Percentiles rank a stretch among this genome's conserved stretches.
Conservation (phyloP, 2,113 vertebrate species). For the Myodes glareolus region DNA sequence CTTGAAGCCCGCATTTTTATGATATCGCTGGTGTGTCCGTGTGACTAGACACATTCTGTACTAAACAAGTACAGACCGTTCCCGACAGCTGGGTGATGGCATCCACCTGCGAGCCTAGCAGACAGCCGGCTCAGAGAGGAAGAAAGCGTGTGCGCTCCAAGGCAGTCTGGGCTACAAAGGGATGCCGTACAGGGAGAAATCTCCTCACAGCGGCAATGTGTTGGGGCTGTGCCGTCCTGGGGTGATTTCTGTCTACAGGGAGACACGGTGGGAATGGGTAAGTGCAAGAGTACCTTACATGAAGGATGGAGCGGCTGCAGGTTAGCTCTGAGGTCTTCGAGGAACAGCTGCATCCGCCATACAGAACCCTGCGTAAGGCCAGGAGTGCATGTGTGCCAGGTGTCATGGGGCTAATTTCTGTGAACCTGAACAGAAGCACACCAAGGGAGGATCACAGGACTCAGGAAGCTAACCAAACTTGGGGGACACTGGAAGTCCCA, state of each 20-base stretch:
- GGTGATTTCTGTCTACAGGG: background rate
- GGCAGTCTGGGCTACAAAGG: background rate
- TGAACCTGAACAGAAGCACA: background rate
- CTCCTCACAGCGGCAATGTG: background rate
- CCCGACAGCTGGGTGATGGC: background rate
- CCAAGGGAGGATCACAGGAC: background rate
- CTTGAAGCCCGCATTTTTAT: background rate
- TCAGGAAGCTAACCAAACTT: background rate
- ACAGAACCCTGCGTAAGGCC: background rate
- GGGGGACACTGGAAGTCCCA: background rate
- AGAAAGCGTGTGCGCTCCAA: background rate
- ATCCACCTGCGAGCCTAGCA: background rate
- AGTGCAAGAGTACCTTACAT: background rate
- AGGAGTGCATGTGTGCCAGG: background rate
- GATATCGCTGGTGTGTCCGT: too few relatives aligned
- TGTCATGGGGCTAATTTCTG: background rate
- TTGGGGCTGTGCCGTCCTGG: background rate
- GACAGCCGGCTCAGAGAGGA: too few relatives aligned
- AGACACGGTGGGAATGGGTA: too few relatives aligned
- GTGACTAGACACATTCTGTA: too few relatives aligned
- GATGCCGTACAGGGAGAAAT: too few relatives aligned
- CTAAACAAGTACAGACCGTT: background rate
- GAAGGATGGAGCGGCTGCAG: too few relatives aligned
- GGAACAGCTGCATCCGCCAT: background rate
- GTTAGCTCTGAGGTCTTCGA: background rate